Base-by-base conservation (phyloP, 2,888 invertebrate genomes). In the Bruchidius siliquastri region DNA sequence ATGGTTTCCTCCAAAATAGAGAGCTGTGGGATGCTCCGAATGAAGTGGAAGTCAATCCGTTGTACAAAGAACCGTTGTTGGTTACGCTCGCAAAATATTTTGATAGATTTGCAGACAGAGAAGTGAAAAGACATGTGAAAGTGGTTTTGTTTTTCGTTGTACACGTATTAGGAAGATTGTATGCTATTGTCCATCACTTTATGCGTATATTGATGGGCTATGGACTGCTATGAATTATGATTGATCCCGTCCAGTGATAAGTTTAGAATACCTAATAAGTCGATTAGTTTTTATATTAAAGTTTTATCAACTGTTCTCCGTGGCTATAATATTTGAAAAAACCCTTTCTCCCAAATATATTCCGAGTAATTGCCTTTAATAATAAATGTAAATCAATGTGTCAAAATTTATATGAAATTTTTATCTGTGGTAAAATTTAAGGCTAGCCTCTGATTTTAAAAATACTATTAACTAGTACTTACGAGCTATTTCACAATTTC, bases 1-100 rank as follows among this genome's bases (percentile, higher is more conserved):
- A 76, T 30, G 74, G 71, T 26, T 76, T 76, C 30, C 72, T 76
- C 18, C 74, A 76, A 30, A 72, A 76, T 68, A 74, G 75, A n/a
- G 21, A 69, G n/a, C 66, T 22, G 22, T 30, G 26, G 21, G 72
- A 70, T 10, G 68, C 68, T 2, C 49, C 67, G 0, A 49, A 75
- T 49, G 32, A 68, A 21, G 73, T 26, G 72, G 0, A 21, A 26
- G 21, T 20, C 67, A 20, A 22, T 21, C 70, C 70, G 20, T 20
- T 72, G 3, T 74, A 71, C 20, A 22, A 21, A 20, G 76, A 76
- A 22, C 74, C 76, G 13, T 20, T 74, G 10, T 32, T 76, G 20
- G 71, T 76, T 4, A 74, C 74, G 13, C 68, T 74, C 22, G 74
- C 76, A 2, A 76, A 73, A 72, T 76, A 76, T 72, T 76, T 76